Conservation (phyloP, 2,113 vertebrate species). For the Sprattus sprattus region DNA sequence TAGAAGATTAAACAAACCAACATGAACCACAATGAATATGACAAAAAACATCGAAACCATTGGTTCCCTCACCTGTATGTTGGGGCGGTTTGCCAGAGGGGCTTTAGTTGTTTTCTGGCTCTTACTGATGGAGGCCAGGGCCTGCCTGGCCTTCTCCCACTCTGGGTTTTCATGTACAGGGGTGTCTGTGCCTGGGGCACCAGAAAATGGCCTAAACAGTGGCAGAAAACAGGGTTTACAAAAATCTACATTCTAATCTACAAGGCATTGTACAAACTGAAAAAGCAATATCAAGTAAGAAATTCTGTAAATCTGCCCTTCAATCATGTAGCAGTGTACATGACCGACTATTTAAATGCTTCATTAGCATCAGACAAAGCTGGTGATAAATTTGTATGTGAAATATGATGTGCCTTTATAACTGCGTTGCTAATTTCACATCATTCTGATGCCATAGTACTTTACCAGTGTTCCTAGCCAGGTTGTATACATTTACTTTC, state of each 20-base stretch:
- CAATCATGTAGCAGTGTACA: no score
- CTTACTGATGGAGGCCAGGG: constrained; percentile 74
- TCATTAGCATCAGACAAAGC: no score
- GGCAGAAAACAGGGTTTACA: not conserved
- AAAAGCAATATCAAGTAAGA: not conserved
- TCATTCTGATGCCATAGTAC: no score
- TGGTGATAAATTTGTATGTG: not conserved
- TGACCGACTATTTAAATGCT: not conserved
- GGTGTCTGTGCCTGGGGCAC: constrained; percentile 60
- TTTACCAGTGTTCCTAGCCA: not conserved
- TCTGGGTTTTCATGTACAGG: constrained; percentile 88
- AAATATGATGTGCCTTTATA: no score
- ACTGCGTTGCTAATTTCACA: no score
- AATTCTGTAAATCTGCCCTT: no score
- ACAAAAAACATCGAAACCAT: not conserved
- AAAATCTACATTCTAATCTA: no score
- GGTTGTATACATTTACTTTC: not conserved
- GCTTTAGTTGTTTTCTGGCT: constrained; percentile 63
- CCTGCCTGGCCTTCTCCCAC: constrained; percentile 90
- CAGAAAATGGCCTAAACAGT: constrained; percentile 63
- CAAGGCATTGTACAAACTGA: not conserved
- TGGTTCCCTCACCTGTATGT: constrained; percentile 53
- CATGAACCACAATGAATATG: not conserved
- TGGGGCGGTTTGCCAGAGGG: constrained; percentile 51
- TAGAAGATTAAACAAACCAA: not conserved